Percentiles rank a stretch among this genome's conserved stretches.
Conservation (phyloP, 1,140 invertebrate genomes). For the Drosophila miranda region DNA sequence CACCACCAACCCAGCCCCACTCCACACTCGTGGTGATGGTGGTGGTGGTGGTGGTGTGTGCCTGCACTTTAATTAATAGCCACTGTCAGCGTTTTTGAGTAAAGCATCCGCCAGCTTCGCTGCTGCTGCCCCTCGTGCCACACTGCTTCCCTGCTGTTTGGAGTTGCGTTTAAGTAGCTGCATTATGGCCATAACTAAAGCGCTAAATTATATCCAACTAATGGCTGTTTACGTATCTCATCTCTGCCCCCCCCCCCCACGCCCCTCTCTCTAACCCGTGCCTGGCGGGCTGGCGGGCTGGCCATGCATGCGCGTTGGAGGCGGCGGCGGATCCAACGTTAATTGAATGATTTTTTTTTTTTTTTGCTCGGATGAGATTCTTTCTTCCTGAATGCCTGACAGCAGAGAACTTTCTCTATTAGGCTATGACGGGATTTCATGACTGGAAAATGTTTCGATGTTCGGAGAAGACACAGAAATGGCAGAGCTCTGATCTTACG, state of each 20-base stretch:
- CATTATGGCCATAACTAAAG: constrained; percentile 50
- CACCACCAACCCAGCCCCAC: constrained; percentile 7
- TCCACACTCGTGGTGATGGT: constrained; percentile 10
- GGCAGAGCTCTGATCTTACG: too few species aligned
- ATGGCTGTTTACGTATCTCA: constrained; percentile 34
- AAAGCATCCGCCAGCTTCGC: constrained; percentile 51
- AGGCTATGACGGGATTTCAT: constrained; percentile 4
- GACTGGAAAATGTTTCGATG: too few species aligned
- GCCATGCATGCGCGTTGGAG: too few species aligned
- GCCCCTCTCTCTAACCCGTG: background rate
- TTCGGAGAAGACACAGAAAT: too few species aligned
- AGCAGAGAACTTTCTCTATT: constrained; percentile 40
- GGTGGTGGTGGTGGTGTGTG: constrained; percentile 32
- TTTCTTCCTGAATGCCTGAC: constrained; percentile 6
- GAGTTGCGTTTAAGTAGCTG: constrained; percentile 57
- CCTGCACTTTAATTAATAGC: constrained; percentile 72
- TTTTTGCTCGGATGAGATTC: constrained; percentile 37
- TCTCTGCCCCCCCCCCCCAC: background rate
- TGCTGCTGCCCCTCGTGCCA: background rate
- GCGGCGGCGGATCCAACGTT: constrained; percentile 13
- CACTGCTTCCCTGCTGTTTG: constrained; percentile 6
- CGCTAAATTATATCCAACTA: constrained; percentile 58
- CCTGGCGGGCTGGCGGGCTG: too few species aligned
- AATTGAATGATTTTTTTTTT: constrained; percentile 38
- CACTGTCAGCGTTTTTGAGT: constrained; percentile 74